Percentiles rank a stretch among this genome's conserved stretches.
Evolutionary conservation across 1,140 invertebrate species (phyloP).

Genomic region (Pseudomyrmex sp.): DNA sequence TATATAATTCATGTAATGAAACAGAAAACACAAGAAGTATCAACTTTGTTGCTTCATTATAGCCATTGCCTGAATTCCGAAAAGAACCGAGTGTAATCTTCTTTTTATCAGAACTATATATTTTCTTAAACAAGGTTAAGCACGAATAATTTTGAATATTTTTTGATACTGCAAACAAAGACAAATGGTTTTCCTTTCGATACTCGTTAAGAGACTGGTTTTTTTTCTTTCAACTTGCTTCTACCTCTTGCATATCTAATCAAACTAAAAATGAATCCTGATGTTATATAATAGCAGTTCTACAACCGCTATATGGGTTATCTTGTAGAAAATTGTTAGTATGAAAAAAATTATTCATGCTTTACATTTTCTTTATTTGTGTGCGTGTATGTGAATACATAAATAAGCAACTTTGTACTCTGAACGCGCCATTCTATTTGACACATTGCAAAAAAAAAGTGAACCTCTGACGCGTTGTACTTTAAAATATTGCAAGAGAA

Average conservation of each 20-base stretch:
- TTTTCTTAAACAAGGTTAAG: not conserved
- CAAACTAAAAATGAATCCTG: slow-evolving; percentile 37
- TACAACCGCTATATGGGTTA: slow-evolving; percentile 28
- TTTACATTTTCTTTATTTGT: not conserved
- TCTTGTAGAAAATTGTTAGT: not conserved
- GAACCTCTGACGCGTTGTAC: too few species aligned
- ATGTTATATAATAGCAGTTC: slow-evolving; percentile 55
- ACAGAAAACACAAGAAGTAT: not conserved
- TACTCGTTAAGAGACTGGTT: slow-evolving; percentile 50
- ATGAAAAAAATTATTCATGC: not conserved
- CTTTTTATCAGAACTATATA: slow-evolving; percentile 10
- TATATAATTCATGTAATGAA: too few species aligned
- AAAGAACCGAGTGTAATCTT: not conserved
- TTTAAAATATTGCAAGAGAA: too few species aligned
- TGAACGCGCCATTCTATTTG: too few species aligned
- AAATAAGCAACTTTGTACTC: not conserved
- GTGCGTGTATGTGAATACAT: slow-evolving; percentile 7
- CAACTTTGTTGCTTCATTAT: not conserved
- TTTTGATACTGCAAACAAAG: not conserved
- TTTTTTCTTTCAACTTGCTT: slow-evolving; percentile 42
- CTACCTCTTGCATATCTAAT: slow-evolving; percentile 61
- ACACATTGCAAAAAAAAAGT: too few species aligned
- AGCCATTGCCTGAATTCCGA: not conserved
- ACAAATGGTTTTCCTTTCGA: slow-evolving; percentile 5
- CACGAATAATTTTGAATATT: not conserved